These are phyloP conservation scores for Bombus sibiricus DNA, from an alignment of 1,140 invertebrate genomes.

Conservation along the genomic window DNA sequence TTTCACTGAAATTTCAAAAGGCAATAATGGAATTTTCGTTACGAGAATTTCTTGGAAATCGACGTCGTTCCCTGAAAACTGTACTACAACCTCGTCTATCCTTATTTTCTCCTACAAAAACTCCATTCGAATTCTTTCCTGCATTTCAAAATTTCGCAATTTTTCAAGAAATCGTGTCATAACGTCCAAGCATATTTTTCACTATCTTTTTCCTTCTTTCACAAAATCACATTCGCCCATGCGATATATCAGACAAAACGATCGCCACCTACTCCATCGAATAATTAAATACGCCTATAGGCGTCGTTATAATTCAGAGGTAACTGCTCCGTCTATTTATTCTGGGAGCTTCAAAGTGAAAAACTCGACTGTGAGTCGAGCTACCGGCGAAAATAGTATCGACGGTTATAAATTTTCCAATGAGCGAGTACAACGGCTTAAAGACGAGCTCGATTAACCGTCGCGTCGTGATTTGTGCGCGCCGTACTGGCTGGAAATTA, in stretches of 20 bases:
- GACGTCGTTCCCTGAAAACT: background rate
- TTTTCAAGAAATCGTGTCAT: background rate
- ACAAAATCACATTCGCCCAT: background rate
- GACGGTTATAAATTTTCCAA: background rate
- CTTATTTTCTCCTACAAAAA: background rate
- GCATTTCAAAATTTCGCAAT: background rate
- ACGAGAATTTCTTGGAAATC: background rate
- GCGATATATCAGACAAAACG: too few species aligned
- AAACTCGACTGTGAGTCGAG: too few species aligned
- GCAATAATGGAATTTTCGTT: background rate
- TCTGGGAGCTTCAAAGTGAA: too few species aligned
- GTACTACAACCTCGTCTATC: background rate
- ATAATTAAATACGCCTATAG: background rate
- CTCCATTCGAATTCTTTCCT: background rate
- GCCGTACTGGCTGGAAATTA: slow-evolving; percentile 15
- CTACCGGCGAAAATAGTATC: background rate
- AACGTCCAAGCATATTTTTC: too few species aligned
- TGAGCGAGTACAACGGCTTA: background rate
- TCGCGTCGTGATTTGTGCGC: slow-evolving; percentile 7
- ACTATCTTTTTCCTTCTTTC: background rate
- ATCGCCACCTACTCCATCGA: too few species aligned
- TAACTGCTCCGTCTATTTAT: too few species aligned
- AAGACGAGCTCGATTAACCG: slow-evolving; percentile 32
- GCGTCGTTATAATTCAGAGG: background rate
- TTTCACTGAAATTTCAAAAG: background rate